Percentiles rank a stretch among this genome's conserved stretches.
These are phyloP conservation scores for Habropoda laboriosa DNA, from an alignment of 1,140 invertebrate genomes.

Conservation along the genomic window DNA sequence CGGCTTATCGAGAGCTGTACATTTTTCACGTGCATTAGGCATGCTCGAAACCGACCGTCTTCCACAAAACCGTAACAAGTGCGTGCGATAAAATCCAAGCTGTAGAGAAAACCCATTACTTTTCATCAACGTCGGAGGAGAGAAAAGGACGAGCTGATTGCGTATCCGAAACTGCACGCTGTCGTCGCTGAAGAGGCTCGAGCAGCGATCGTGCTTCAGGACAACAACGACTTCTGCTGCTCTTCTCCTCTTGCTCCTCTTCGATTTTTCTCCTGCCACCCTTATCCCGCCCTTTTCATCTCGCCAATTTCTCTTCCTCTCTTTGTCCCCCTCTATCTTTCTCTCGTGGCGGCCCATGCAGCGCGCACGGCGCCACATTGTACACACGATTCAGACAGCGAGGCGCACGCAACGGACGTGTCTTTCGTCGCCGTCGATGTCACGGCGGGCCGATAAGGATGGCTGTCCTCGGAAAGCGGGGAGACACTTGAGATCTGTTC, in stretches of 20 bases:
- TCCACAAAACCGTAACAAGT: too few species aligned
- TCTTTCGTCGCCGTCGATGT: too few species aligned
- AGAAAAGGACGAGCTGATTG: neutral
- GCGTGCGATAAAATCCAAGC: too few species aligned
- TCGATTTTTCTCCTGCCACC: neutral
- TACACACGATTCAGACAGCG: too few species aligned
- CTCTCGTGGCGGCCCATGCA: neutral
- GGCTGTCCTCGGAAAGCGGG: too few species aligned
- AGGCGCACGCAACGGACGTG: too few species aligned
- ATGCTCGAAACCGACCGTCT: too few species aligned
- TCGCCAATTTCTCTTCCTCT: neutral
- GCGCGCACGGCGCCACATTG: too few species aligned
- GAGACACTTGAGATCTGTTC: too few species aligned
- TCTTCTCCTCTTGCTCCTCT: neutral
- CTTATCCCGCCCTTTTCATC: neutral
- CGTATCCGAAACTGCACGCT: neutral
- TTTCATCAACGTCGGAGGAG: constrained; percentile 11
- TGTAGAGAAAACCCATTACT: constrained; percentile 13
- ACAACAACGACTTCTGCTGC: neutral
- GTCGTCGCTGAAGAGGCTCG: neutral
- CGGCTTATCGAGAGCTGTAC: neutral
- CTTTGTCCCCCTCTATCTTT: neutral
- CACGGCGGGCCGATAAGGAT: too few species aligned
- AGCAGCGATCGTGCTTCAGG: neutral
- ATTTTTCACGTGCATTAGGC: constrained; percentile 5